Conservation (phyloP, 2,797 vertebrate genomes). For the Triplophysa yarkandensis region DNA sequence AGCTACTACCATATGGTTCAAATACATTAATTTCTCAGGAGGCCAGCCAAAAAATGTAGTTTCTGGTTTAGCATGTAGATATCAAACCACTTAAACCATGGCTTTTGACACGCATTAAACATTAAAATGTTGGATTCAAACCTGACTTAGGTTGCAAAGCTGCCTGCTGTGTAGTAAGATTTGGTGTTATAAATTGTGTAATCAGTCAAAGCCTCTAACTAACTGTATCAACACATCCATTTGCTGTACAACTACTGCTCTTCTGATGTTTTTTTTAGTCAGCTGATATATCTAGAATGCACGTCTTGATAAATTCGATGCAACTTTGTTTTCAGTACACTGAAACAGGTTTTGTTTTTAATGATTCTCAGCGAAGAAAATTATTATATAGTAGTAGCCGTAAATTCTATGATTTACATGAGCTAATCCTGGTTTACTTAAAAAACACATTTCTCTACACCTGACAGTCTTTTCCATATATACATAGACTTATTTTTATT, state of each 20-base stretch:
- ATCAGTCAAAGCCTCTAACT: background rate
- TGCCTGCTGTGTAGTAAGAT: constrained; percentile 7
- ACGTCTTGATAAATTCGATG: background rate
- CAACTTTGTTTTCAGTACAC: background rate
- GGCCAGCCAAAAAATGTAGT: background rate
- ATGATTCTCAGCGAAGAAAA: background rate
- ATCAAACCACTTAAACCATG: background rate
- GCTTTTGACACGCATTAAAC: background rate
- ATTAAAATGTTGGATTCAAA: constrained; percentile 10
- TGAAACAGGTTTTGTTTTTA: background rate
- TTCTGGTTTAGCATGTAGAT: background rate
- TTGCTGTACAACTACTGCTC: background rate
- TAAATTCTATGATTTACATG: background rate
- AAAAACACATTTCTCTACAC: background rate
- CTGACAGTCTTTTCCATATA: background rate
- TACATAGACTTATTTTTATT: background rate
- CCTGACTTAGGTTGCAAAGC: constrained; percentile 14
- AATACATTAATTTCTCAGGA: constrained; percentile 39
- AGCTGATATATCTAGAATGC: background rate
- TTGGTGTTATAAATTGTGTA: constrained; percentile 3
- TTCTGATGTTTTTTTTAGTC: background rate
- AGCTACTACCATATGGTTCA: constrained; percentile 18
- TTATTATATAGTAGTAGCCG: background rate
- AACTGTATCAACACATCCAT: background rate
- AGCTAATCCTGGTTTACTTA: background rate